Percentiles rank a stretch among this genome's conserved stretches.
Evolutionary conservation across 2,113 vertebrate species (phyloP).

Genomic region (Heterochromis multidens): DNA sequence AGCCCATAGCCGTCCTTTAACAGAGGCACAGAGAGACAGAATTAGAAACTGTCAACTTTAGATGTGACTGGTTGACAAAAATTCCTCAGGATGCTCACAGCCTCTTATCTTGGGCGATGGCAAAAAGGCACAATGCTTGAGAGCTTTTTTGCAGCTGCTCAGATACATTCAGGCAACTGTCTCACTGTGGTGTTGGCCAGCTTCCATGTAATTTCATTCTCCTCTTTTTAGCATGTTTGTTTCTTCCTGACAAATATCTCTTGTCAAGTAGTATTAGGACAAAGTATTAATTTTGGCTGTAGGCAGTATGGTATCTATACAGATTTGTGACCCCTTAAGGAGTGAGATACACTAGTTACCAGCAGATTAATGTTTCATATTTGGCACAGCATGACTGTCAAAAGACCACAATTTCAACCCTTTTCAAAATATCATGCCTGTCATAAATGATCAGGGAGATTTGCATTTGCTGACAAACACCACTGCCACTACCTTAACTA

Average conservation of each 20-base stretch:
- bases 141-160: slow-evolving; percentile 33
- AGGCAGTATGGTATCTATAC: slow-evolving; percentile 21
- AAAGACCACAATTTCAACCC: slow-evolving; percentile 35
- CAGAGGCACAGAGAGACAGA: slow-evolving; percentile 8
- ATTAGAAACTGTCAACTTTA: slow-evolving; percentile 60
- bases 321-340: slow-evolving; percentile 41
- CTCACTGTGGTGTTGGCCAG: slow-evolving; percentile 28
- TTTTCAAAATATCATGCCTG: slow-evolving; percentile 60
- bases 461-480: slow-evolving; percentile 34
- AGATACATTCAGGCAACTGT: slow-evolving; percentile 7
- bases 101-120: slow-evolving; percentile 14
- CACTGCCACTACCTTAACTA: slow-evolving; percentile 27
- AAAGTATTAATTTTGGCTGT: slow-evolving; percentile 37
- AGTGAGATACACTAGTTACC: slow-evolving; percentile 17
- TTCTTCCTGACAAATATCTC: slow-evolving; percentile 37
- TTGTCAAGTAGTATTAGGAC: slow-evolving; percentile 57
- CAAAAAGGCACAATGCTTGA: slow-evolving; percentile 11
- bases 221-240: slow-evolving; percentile 35
- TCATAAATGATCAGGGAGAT: slow-evolving; percentile 55
- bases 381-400: slow-evolving; percentile 46
- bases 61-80: slow-evolving; percentile 32
- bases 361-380: slow-evolving; percentile 24
- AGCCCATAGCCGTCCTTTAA: background rate
- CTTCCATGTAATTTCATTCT: slow-evolving; percentile 35
- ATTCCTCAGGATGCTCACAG: slow-evolving; percentile 22